Evolutionary conservation across 2,113 vertebrate species (phyloP).

Genomic region (Zosterops pallidus): DNA sequence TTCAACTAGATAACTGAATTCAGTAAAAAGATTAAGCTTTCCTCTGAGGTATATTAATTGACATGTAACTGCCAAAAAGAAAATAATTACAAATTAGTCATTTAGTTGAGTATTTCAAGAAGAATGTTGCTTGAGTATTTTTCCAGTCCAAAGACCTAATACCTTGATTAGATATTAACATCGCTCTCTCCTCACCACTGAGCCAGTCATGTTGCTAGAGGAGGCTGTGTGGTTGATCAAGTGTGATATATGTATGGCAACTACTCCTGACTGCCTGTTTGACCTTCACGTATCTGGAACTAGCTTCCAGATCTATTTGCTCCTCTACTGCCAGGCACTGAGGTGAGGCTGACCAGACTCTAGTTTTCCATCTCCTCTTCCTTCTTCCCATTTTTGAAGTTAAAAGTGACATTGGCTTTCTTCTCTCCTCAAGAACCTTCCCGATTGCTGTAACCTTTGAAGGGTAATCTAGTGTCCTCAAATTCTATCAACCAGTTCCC

Average conservation of each 20-base stretch:
- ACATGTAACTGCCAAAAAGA: neutral
- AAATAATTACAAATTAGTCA: neutral
- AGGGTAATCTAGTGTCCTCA: neutral
- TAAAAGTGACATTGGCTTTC: neutral
- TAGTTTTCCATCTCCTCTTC: neutral
- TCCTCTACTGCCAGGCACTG: neutral
- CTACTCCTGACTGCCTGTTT: neutral
- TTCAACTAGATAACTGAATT: neutral
- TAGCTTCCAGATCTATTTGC: neutral
- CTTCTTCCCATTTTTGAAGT: neutral
- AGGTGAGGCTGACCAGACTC: neutral
- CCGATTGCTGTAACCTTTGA: neutral
- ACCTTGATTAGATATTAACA: neutral
- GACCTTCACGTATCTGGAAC: neutral
- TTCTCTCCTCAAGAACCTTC: neutral
- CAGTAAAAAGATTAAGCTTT: neutral
- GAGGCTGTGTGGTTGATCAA: neutral
- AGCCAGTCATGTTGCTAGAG: neutral
- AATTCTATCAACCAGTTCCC: neutral
- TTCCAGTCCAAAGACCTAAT: neutral
- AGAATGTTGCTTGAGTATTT: neutral
- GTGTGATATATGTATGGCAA: neutral
- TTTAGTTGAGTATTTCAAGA: neutral
- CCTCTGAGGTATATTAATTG: neutral
- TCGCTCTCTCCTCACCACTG: neutral